A percentile compares a stretch with the other conserved stretches of the same genome.
Evolutionary conservation across 2,797 vertebrate species (phyloP).

Genomic region (Prionace glauca): DNA sequence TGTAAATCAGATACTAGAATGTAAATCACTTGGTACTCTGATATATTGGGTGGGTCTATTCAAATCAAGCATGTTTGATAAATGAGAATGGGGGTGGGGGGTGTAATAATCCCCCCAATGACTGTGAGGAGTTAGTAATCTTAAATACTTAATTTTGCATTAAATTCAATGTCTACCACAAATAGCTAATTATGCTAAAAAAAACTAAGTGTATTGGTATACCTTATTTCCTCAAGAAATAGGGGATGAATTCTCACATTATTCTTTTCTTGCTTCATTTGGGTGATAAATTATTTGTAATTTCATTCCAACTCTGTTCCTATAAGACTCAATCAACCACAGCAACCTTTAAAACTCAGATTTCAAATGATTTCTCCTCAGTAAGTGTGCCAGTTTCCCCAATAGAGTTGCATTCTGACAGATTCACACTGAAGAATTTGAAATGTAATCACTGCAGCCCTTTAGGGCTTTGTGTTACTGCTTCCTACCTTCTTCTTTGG

Average conservation of each 20-base stretch:
- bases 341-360: not conserved
- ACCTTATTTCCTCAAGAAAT: not conserved
- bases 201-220: not conserved
- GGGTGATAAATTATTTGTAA: not conserved
- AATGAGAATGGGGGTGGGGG: too few relatives aligned
- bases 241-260: not conserved
- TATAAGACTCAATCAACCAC: not conserved
- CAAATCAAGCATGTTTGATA: not conserved
- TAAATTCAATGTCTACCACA: not conserved
- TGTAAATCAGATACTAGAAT: too few relatives aligned
- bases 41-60: not conserved
- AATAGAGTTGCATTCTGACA: not conserved
- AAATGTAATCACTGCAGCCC: constrained; percentile 18
- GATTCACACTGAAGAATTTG: constrained; percentile 1
- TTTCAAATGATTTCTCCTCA: constrained; percentile 12
- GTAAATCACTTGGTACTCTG: too few relatives aligned
- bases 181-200: not conserved
- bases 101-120: not conserved
- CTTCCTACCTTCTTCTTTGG: constrained; percentile 12
- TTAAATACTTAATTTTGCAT: not conserved
- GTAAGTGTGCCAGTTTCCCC: not conserved
- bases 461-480: not conserved
- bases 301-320: not conserved
- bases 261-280: not conserved
- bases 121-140: not conserved